Base-by-base conservation (phyloP, 2,113 vertebrate genomes). In the Machaerirhynchus nigripectus region DNA sequence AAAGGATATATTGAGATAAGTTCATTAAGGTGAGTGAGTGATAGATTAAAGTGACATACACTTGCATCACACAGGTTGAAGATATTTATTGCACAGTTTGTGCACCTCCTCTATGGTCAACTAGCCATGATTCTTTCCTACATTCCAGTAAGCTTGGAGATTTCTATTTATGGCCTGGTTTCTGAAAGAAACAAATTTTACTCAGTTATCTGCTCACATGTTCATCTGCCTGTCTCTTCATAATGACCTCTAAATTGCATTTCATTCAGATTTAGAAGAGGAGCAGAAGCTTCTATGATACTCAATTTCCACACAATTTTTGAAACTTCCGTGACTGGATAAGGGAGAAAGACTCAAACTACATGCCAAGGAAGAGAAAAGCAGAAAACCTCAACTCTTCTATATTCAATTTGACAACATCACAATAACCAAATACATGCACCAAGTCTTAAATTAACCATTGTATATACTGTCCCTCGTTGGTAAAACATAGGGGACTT, bases 1-100 rank as follows among this genome's bases (percentile, higher is more conserved):
- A 59, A 95, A 90, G 68, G 35, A 71, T 83, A 56, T 70, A 83
- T 27, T 94, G 76, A 95, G 79, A 67, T 95, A 90, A 96, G 23
- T 94, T 92, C 60, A 90, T 92, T 92, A 93, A 78, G 27, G 39
- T 80, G 81, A 94, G 27, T 83, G 81, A 96, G 33, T 63, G 78
- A 88, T 59, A 83, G 68, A 83, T 86, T 90, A 55, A 94, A 90
- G 55, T 73, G 55, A 64, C 37, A 73, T 79, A 33, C 53, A 89
- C 33, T 82, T 85, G 56, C 57, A 79, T 59, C 55, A 56, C 50
- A 50, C 2, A 2, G 37, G 27, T 14, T 87, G 27, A 79, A 77
- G 56, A 53, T 31, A 89, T 69, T 89, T 92, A 89, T 79, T 89
- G n/a, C 39, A 75, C 47, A 69, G 60, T 71, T 84, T 80, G 35